Percentiles rank a stretch among this genome's conserved stretches.
Evolutionary conservation across 2,113 vertebrate genomes (phyloP).

Genomic region (Otis tarda): DNA sequence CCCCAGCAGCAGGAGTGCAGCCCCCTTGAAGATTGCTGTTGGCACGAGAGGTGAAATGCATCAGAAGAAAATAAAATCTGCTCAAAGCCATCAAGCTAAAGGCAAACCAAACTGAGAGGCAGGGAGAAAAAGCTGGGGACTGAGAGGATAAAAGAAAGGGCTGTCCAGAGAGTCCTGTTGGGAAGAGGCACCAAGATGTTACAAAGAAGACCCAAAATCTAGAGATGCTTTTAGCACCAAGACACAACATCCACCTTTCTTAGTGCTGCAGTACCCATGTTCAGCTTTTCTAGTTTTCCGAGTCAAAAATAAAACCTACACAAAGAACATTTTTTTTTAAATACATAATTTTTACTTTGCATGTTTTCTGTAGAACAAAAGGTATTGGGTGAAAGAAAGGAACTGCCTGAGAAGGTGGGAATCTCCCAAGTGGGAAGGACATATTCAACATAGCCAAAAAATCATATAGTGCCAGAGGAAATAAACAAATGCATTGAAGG

Average conservation of each 20-base stretch:
- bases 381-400: neutral
- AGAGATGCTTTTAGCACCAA: neutral
- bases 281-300: neutral
- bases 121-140: neutral
- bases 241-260: neutral
- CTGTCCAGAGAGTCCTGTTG: neutral
- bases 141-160: neutral
- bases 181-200: neutral
- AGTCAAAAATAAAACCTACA: neutral
- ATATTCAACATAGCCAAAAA: neutral
- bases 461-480: neutral
- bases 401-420: neutral
- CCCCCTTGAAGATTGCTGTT: fast-evolving
- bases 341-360: neutral
- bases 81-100: neutral
- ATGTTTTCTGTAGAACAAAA: neutral
- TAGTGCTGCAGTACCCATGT: neutral
- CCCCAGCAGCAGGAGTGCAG: neutral
- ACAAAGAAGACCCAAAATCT: neutral
- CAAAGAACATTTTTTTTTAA: neutral
- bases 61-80: neutral
- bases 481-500: neutral
- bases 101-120: neutral
- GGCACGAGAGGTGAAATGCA: neutral
- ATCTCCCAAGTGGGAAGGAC: neutral